Evolutionary conservation across 2,113 vertebrate species (phyloP).

Genomic region (Lepidothrix coronata): DNA sequence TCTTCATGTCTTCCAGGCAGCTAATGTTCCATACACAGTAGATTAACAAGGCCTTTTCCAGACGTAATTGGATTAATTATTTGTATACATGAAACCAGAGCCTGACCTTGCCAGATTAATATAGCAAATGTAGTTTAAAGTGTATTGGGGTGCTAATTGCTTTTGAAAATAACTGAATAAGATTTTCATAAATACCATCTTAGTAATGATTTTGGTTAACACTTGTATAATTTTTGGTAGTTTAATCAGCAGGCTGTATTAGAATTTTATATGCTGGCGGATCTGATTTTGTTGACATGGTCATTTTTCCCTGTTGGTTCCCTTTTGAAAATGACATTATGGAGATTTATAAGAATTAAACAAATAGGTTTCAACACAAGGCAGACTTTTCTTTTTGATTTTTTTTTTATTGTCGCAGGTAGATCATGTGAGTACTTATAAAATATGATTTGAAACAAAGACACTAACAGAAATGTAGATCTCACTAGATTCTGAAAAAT

Average conservation of each 20-base stretch:
- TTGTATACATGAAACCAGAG: neutral
- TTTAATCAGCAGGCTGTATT: neutral
- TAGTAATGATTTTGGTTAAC: neutral
- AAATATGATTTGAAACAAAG: neutral
- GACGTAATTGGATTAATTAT: neutral
- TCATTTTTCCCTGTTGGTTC: neutral
- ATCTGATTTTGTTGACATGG: neutral
- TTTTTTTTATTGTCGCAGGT: neutral
- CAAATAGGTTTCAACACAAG: neutral
- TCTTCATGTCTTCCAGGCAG: neutral
- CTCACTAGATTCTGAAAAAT: neutral
- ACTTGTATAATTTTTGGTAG: neutral
- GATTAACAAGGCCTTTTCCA: neutral
- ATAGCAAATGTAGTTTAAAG: neutral
- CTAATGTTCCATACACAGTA: neutral
- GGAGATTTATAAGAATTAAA: neutral
- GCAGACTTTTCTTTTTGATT: neutral
- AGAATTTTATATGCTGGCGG: neutral
- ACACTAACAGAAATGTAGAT: neutral
- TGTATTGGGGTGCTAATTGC: neutral
- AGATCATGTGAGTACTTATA: neutral
- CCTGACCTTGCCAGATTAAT: neutral
- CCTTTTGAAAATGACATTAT: neutral
- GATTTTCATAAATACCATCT: neutral
- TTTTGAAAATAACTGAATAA: neutral